Conservation (phyloP, 2,113 vertebrate genomes). For the Clarias gariepinus region DNA sequence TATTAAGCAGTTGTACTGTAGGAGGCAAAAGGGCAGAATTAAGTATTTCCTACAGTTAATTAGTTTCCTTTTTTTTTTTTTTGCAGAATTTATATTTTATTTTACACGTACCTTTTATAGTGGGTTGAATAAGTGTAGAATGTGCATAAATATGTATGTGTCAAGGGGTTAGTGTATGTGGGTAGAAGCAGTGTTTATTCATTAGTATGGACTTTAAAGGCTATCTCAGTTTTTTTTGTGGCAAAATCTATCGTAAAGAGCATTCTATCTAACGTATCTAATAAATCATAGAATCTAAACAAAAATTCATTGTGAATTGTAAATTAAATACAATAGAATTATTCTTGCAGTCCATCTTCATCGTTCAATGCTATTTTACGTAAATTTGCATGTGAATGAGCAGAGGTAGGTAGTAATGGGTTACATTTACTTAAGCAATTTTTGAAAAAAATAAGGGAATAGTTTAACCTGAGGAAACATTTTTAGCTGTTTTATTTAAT, state of each 20-base stretch:
- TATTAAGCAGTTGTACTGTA: constrained; percentile 14
- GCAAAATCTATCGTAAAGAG: neutral
- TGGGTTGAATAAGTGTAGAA: neutral
- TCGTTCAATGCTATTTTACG: neutral
- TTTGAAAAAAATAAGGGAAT: too few relatives aligned
- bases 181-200: neutral
- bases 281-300: neutral
- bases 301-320: neutral
- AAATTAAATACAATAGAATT: neutral
- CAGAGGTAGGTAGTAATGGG: too few relatives aligned
- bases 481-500: too few relatives aligned
- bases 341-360: neutral
- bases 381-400: neutral
- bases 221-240: neutral
- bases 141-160: neutral
- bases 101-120: constrained; percentile 7
- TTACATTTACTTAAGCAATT: too few relatives aligned
- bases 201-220: neutral
- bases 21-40: constrained; percentile 12
- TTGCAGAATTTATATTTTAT: neutral
- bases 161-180: neutral
- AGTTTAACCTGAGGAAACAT: too few relatives aligned
- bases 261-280: neutral
- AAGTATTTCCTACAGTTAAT: constrained; percentile 13
- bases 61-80: neutral